Evolutionary conservation across 2,113 vertebrate genomes (phyloP).

Genomic region (Tragelaphus imberbis): DNA sequence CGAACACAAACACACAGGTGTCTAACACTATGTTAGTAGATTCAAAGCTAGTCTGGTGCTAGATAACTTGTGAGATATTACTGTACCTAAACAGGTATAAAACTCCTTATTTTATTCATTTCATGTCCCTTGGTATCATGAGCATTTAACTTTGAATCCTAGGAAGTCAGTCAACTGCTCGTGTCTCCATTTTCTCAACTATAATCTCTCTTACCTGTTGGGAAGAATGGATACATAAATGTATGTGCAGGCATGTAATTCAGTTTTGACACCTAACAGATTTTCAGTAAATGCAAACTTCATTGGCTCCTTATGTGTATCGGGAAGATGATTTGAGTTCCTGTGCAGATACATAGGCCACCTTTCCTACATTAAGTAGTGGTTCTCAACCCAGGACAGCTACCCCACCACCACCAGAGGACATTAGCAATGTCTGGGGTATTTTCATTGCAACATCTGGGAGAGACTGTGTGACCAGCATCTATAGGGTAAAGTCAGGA

Average conservation of each 20-base stretch:
- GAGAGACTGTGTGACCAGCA: neutral
- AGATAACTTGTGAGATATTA: neutral
- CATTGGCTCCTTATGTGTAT: neutral
- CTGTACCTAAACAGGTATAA: neutral
- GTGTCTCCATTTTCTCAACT: neutral
- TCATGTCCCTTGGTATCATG: neutral
- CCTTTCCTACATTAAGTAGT: neutral
- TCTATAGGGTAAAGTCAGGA: neutral
- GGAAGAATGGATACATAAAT: neutral
- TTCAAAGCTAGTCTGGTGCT: neutral
- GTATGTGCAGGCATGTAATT: neutral
- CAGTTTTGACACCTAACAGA: neutral
- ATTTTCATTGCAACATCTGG: neutral
- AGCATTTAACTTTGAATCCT: neutral
- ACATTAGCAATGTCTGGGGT: neutral
- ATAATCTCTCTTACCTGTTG: neutral
- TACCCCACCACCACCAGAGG: neutral
- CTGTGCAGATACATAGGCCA: neutral
- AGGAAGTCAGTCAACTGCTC: neutral
- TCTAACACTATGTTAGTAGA: neutral
- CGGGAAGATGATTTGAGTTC: neutral
- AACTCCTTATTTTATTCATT: neutral
- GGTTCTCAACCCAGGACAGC: neutral
- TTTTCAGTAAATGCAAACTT: neutral
- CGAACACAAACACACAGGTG: neutral